Evolutionary conservation across 1,140 invertebrate species (phyloP).

Genomic region (Chrysopa pallens): DNA sequence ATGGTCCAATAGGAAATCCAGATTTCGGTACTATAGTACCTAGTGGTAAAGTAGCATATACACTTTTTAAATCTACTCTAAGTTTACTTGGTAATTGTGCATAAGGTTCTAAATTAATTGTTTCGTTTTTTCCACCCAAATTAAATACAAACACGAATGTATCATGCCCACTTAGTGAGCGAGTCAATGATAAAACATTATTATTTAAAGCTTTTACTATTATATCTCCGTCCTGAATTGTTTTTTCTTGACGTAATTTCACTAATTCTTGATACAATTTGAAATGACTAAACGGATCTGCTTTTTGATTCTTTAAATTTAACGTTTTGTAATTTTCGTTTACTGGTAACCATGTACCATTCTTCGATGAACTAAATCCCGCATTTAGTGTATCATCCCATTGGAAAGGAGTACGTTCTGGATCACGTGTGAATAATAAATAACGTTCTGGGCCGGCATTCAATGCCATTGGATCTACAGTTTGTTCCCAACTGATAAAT

Average conservation of each 20-base stretch:
- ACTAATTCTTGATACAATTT: neutral
- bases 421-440: slow-evolving; percentile 25
- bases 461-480: slow-evolving; percentile 12
- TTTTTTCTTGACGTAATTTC: neutral
- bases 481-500: slow-evolving; percentile 10
- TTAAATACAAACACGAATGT: too few relatives aligned
- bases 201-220: neutral
- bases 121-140: too few relatives aligned
- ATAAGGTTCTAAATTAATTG: too few relatives aligned
- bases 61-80: too few relatives aligned
- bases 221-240: neutral
- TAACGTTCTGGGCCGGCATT: slow-evolving; percentile 15
- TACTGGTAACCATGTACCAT: neutral
- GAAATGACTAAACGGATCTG: neutral
- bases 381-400: slow-evolving; percentile 36
- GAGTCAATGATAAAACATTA: neutral
- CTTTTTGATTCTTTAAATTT: neutral
- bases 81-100: too few relatives aligned
- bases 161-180: neutral
- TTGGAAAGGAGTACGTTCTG: slow-evolving; percentile 37
- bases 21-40: too few relatives aligned
- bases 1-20: too few relatives aligned
- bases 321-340: neutral
- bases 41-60: too few relatives aligned
- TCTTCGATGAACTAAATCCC: slow-evolving; percentile 16